phyloP scores from a whole-genome alignment of 2,113 vertebrate species.

The Rostratula benghalensis region DNA sequence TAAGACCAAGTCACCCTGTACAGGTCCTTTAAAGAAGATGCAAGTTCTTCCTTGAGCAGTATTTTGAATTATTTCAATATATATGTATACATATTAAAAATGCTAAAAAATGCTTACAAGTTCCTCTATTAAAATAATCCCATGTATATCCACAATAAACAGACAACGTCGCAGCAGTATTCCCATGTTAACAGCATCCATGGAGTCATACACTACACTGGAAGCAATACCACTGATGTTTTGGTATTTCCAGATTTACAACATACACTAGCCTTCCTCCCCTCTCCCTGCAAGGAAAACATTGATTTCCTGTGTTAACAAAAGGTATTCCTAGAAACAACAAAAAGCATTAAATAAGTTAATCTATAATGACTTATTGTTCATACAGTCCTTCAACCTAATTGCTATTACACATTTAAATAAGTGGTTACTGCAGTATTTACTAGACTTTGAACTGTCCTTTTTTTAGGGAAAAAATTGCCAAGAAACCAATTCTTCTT shows the following conservation, averaged over 20 bases:
- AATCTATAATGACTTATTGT: not conserved
- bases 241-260: not conserved
- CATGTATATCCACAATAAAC: not conserved
- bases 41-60: not conserved
- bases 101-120: not conserved
- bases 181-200: not conserved
- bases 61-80: not conserved
- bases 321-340: conserved; percentile 12
- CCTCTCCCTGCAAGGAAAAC: not conserved
- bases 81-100: not conserved
- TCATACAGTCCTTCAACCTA: not conserved
- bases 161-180: not conserved
- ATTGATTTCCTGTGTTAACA: not conserved
- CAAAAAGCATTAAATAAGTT: not conserved
- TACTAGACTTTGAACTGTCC: not conserved
- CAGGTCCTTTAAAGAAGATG: not conserved
- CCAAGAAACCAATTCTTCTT: conserved; percentile 9
- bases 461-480: not conserved
- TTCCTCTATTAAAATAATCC: not conserved
- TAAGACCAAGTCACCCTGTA: not conserved
- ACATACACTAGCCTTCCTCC: not conserved
- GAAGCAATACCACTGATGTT: not conserved
- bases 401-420: conserved; percentile 41
- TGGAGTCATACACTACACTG: not conserved
- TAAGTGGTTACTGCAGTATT: not conserved